Base-by-base conservation (phyloP, 2,113 vertebrate species). In the Ellobius talpinus region DNA sequence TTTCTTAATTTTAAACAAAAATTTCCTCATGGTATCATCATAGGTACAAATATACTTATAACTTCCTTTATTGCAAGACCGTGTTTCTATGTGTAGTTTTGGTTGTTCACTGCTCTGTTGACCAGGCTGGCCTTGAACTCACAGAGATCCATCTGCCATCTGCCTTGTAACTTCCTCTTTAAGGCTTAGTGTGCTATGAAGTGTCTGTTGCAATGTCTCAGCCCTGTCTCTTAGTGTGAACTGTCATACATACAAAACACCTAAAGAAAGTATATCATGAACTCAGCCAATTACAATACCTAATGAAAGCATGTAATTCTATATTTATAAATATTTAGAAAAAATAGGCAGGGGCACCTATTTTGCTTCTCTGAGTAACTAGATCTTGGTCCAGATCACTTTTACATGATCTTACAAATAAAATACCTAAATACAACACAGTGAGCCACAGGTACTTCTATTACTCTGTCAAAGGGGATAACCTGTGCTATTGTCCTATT, bases 251-350 rank as follows among this genome's bases (percentile, higher is more conserved):
- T 73, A 72, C 36, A 31, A 31, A 52, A 72, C n/a, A 79, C 7
- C 29, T 42, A 61, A 61, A 66, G 84, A 79, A 63, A 45, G 42
- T 4, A 12, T 23, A 66, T 2, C 19, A 19, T 45, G 50, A 82
- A 93, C n/a, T 33, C 3, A 82, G 70, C 13, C 24, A 36, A 14
- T 45, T n/a, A 9, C 13, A 68, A 72, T 63, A 65, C 9, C 24
- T 33, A 61, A 66, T 61, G 84, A 79, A 47, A 45, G 50, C 6
- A 12, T 24, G 61, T 2, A n/a, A 16, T 45, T 77, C 13, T 68
- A 17, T 42, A 45, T 26, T 45, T 90, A 12, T 31, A 82, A 96
- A 93, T 55, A 95, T 50, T 94, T 89, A 79, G 19, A 39, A 84
- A 55, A 96, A 79, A 72, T 11, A 84, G 19, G 2, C 1, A 24